Evolutionary conservation across 2,888 invertebrate genomes (phyloP), one percentile per base, ranked within the genome.

Genomic region (Arrhopalites spinosus): DNA sequence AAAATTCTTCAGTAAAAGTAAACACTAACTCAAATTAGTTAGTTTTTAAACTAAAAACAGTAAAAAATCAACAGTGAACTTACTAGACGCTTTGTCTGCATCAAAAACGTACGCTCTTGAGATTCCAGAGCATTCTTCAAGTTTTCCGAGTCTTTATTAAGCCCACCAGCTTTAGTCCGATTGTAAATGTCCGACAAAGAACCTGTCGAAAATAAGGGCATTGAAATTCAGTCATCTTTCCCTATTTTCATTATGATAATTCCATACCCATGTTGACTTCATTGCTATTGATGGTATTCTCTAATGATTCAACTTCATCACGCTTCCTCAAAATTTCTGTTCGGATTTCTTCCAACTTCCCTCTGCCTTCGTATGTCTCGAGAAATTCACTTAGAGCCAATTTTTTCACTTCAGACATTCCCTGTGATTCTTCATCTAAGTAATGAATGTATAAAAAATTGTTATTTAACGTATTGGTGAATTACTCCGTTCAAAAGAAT

Each of bases 341-440:
- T 25, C 76, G 63, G 3, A 75, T 43, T 20, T 66, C 66, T 23
- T 73, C 75, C 15, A 82, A 72, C n/a, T 76, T 72, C n/a, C 70
- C 74, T n/a, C 53, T 45, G 3, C 75, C 78, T 8, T 75, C 67
- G 45, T 81, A 81, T 11, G 71, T 72, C 20, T 73, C 75, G 17
- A 81, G 23, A 61, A 81, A 82, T n/a, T 73, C 73, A 27, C 77
- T 75, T 17, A 81, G 50, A 0, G 81, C 82, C 50, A 71, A n/a
- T 69, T 78, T 78, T 72, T 80, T 81, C 0, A 56, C 56, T 43
- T 67, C 77, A 0, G 75, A 47, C 64, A 74, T 68, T n/a, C 73
- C 29, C 15, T 11, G 36, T 20, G 1, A 64, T 66, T 59, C 70
- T 66, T 23, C 77, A 23, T 45, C 67, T 27, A 20, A 56, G 23